A percentile compares a stretch with the other conserved stretches of the same genome.
These are phyloP conservation scores for Hydraecia micacea DNA, from an alignment of 2,888 invertebrate species.

Conservation along the genomic window DNA sequence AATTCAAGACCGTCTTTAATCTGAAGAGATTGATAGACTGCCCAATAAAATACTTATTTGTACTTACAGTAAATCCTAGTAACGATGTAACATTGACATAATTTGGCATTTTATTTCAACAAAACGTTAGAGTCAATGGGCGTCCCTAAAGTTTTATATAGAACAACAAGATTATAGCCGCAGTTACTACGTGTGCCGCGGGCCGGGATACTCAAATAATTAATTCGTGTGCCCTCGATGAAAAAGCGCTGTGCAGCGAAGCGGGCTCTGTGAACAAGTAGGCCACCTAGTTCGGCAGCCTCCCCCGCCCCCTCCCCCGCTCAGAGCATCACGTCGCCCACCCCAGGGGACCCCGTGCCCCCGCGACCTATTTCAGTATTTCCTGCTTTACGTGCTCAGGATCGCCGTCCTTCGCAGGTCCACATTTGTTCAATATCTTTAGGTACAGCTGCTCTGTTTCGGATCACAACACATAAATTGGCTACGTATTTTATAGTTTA, in stretches of 20 bases:
- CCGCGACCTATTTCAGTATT: conserved; percentile 81
- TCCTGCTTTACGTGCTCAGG: conserved; percentile 77
- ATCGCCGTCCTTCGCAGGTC: conserved; percentile 53
- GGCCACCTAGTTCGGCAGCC: conserved; percentile 81
- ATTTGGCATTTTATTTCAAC: background rate
- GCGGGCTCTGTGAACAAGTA: conserved; percentile 75
- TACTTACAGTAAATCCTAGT: background rate
- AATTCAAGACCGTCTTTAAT: background rate
- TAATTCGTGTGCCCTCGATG: conserved; percentile 71
- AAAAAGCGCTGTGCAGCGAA: conserved; percentile 72
- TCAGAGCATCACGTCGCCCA: conserved; percentile 46
- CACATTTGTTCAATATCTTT: conserved; percentile 54
- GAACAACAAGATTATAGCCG: conserved; percentile 14
- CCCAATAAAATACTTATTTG: background rate
- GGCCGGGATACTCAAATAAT: conserved; percentile 67
- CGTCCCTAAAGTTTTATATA: background rate
- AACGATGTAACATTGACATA: background rate
- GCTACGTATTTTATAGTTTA: conserved; percentile 6
- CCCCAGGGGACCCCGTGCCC: conserved; percentile 68
- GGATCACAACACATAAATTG: conserved; percentile 21
- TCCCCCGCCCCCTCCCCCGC: conserved; percentile 44
- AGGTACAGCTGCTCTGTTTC: conserved; percentile 15
- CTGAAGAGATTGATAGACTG: background rate
- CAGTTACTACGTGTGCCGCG: conserved; percentile 23
- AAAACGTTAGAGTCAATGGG: background rate